Evolutionary conservation across 2,113 vertebrate species (phyloP).

Genomic region (Centrocercus urophasianus): DNA sequence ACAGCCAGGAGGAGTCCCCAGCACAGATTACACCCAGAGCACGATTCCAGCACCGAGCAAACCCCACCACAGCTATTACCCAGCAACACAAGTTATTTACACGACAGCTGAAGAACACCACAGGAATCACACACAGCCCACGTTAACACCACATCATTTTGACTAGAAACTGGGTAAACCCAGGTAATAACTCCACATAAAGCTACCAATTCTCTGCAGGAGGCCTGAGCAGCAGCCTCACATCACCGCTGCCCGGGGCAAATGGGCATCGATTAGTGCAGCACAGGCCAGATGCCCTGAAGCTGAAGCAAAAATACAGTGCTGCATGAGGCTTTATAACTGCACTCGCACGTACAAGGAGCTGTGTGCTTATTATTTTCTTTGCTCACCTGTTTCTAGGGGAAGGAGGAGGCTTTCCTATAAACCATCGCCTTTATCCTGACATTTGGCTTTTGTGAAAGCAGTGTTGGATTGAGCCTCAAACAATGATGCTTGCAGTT

Average conservation of each 20-base stretch:
- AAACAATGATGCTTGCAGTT: not conserved
- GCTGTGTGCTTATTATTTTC: not conserved
- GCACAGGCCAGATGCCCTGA: not conserved
- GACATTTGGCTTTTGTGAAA: conserved; percentile 23
- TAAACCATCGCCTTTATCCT: not conserved
- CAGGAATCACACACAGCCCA: not conserved
- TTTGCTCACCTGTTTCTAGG: not conserved
- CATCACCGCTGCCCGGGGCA: not conserved
- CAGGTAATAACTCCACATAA: not conserved
- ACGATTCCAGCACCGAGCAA: not conserved
- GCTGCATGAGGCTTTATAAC: not conserved
- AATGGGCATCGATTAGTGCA: not conserved
- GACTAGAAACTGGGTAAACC: not conserved
- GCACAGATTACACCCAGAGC: not conserved
- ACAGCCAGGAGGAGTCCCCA: not conserved
- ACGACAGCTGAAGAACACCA: not conserved
- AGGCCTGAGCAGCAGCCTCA: accelerated
- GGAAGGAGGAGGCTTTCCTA: not conserved
- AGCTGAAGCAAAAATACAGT: not conserved
- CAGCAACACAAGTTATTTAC: not conserved
- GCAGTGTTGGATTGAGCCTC: not conserved
- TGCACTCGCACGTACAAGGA: not conserved
- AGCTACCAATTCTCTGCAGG: not conserved
- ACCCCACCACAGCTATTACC: not conserved
- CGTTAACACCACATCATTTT: not conserved